These are phyloP conservation scores for Oreocharis arfaki DNA, from an alignment of 2,113 vertebrate genomes.

Conservation along the genomic window DNA sequence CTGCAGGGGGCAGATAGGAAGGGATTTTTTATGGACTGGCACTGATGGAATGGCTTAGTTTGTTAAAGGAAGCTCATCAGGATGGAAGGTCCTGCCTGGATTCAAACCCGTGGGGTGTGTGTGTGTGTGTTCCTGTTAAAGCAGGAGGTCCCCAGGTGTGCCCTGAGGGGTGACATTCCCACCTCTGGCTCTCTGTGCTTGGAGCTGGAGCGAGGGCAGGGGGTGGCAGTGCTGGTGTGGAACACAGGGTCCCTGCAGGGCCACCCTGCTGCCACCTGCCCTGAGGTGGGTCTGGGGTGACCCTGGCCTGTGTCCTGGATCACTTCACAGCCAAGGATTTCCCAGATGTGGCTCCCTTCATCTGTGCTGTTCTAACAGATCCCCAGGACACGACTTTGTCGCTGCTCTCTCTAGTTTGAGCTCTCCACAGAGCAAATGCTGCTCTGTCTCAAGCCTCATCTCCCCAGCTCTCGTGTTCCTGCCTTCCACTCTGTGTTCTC, in stretches of 20 bases:
- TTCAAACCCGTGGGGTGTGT: no score
- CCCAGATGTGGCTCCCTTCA: not conserved
- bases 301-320: not conserved
- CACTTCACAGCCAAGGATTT: not conserved
- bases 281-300: not conserved
- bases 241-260: not conserved
- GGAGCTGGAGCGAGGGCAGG: not conserved
- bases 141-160: not conserved
- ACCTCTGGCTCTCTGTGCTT: not conserved
- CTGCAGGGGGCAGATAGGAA: not conserved
- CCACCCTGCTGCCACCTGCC: not conserved
- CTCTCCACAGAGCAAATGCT: not conserved
- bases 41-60: not conserved
- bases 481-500: not conserved
- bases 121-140: not conserved
- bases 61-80: not conserved
- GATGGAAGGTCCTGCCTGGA: not conserved
- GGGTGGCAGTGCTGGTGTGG: not conserved
- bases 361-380: not conserved
- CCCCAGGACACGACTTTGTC: not conserved
- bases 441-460: not conserved
- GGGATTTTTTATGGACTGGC: not conserved
- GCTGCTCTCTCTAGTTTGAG: not conserved
- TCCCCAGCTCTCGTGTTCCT: not conserved
- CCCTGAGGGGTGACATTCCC: not conserved